Evolutionary conservation across 2,797 vertebrate species (phyloP).

Genomic region (Orientallactaga sibirica): DNA sequence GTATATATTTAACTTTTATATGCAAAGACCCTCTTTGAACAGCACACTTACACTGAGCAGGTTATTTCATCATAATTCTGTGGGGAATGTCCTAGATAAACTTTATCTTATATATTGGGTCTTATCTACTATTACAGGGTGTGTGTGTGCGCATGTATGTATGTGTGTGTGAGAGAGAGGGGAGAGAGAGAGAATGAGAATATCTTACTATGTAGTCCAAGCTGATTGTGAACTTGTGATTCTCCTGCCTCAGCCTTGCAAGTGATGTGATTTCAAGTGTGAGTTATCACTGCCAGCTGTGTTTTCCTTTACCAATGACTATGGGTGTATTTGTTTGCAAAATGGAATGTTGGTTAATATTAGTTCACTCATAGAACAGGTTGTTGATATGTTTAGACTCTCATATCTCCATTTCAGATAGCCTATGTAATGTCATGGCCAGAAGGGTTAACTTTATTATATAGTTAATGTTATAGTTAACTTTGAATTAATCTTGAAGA

Average conservation of each 20-base stretch:
- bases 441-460: background rate
- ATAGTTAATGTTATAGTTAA: background rate
- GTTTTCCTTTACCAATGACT: background rate
- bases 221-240: background rate
- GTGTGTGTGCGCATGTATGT: no score
- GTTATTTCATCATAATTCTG: background rate
- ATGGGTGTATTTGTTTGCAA: background rate
- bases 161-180: no score
- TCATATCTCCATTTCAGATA: slow-evolving; percentile 32
- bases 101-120: slow-evolving; percentile 17
- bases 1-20: background rate
- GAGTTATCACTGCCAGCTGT: background rate
- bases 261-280: background rate
- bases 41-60: background rate
- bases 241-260: background rate
- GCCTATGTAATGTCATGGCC: background rate
- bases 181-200: no score
- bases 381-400: slow-evolving; percentile 54
- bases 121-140: background rate
- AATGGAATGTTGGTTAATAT: background rate
- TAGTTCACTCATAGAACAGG: background rate
- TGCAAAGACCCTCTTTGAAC: background rate
- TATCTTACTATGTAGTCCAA: background rate
- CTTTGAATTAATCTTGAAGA: slow-evolving; percentile 39
- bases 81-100: slow-evolving; percentile 9